Conservation (phyloP, 2,113 vertebrate genomes). For the Sialia sialis region DNA sequence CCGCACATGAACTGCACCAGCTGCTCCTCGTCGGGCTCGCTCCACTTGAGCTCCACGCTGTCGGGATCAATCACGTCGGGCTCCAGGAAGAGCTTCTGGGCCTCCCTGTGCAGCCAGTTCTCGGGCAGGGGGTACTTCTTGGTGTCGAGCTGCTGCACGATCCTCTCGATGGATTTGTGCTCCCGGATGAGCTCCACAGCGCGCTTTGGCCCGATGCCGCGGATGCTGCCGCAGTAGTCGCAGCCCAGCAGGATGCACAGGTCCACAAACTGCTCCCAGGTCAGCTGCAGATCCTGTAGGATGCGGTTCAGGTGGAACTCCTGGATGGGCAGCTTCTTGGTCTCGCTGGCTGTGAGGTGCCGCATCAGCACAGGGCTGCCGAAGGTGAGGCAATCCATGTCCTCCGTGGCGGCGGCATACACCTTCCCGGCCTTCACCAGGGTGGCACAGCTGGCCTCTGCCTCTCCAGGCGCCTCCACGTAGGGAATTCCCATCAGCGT, state of each 20-base stretch:
- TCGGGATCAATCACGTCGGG: conserved; percentile 86
- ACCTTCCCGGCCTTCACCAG: conserved; percentile 89
- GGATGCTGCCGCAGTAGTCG: conserved; percentile 96
- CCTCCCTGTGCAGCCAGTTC: conserved; percentile 91
- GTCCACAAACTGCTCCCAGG: conserved; percentile 92
- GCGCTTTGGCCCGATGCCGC: conserved; percentile 93
- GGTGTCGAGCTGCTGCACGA: conserved; percentile 86
- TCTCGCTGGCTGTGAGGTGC: conserved; percentile 93
- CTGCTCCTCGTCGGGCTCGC: conserved; percentile 83
- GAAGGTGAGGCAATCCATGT: conserved; percentile 97
- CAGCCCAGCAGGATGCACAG: conserved; percentile 95
- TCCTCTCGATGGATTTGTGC: conserved; percentile 90
- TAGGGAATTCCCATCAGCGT: conserved; percentile 92
- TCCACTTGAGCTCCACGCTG: conserved; percentile 86
- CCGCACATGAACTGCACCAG: conserved; percentile 87
- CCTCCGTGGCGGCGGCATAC: conserved; percentile 90
- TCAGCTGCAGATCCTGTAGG: conserved; percentile 84
- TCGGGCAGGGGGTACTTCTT: conserved; percentile 87
- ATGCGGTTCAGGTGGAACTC: conserved; percentile 89
- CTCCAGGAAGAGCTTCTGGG: conserved; percentile 85
- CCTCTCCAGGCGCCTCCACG: conserved; percentile 91
- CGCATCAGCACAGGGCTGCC: conserved; percentile 89
- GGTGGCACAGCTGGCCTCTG: conserved; percentile 87
- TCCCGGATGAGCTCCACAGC: conserved; percentile 93
- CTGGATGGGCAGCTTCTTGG: conserved; percentile 97